A percentile compares a stretch with the other conserved stretches of the same genome.
Conservation (phyloP, 2,113 vertebrate species). For the Centropus unirufus region DNA sequence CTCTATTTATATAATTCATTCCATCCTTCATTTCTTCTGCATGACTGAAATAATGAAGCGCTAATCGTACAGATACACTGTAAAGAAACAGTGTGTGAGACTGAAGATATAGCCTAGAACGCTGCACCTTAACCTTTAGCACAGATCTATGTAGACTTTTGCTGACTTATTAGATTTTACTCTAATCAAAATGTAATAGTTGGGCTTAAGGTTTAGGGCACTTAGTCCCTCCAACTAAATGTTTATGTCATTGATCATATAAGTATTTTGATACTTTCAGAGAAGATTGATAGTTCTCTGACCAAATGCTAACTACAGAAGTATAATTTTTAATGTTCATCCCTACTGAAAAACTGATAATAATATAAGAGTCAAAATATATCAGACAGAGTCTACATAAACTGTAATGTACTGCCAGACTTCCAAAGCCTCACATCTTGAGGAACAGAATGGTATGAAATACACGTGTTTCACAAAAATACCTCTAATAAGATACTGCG, state of each 20-base stretch:
- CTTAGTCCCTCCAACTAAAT: neutral
- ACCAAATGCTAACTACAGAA: neutral
- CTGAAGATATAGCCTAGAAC: constrained; percentile 62
- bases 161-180: neutral
- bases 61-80: constrained; percentile 73
- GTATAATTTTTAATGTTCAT: neutral
- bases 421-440: neutral
- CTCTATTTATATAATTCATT: neutral
- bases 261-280: neutral
- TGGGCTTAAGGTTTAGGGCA: neutral
- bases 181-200: constrained; percentile 28
- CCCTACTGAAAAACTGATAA: neutral
- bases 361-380: neutral
- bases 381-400: neutral
- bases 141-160: neutral
- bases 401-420: neutral
- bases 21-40: constrained; percentile 43
- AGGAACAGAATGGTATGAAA: neutral
- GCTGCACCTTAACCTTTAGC: constrained; percentile 1
- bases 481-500: neutral
- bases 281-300: neutral
- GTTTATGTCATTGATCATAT: neutral
- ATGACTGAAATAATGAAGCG: constrained; percentile 69
- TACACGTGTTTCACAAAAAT: neutral
- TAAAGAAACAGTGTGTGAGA: neutral